Conservation (phyloP, 2,888 invertebrate genomes). For the Melipona bicolor region DNA sequence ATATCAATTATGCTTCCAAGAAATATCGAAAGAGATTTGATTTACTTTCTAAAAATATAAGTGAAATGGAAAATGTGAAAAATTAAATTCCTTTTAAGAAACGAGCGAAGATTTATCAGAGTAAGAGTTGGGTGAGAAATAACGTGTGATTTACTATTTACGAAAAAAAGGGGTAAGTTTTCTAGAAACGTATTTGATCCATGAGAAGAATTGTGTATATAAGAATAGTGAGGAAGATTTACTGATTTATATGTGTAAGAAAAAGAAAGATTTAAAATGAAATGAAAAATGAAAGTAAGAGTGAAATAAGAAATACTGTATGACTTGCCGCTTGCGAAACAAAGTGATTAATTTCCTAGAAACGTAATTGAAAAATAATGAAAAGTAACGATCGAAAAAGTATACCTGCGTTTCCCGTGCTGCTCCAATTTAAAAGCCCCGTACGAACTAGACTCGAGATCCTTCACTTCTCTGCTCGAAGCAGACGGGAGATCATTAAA, state of each 20-base stretch:
- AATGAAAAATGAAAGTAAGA: background rate
- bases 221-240: no score
- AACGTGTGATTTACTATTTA: background rate
- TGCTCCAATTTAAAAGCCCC: background rate
- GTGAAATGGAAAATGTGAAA: background rate
- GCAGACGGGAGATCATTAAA: background rate
- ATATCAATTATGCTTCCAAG: no score
- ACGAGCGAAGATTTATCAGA: background rate
- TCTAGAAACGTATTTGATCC: background rate
- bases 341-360: background rate
- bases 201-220: no score
- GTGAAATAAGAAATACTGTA: fast-evolving
- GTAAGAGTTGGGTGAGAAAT: background rate
- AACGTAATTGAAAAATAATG: background rate
- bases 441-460: background rate
- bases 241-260: no score
- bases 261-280: no score
- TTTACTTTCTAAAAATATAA: no score
- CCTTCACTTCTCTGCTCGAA: background rate
- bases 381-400: background rate
- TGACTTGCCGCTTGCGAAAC: background rate
- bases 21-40: no score
- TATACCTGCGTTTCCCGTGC: background rate
- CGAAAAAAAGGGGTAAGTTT: background rate
- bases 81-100: background rate